A percentile compares a stretch with the other conserved stretches of the same genome.
Conservation (phyloP, 2,797 vertebrate genomes). For the Phyllotis vaccarum region DNA sequence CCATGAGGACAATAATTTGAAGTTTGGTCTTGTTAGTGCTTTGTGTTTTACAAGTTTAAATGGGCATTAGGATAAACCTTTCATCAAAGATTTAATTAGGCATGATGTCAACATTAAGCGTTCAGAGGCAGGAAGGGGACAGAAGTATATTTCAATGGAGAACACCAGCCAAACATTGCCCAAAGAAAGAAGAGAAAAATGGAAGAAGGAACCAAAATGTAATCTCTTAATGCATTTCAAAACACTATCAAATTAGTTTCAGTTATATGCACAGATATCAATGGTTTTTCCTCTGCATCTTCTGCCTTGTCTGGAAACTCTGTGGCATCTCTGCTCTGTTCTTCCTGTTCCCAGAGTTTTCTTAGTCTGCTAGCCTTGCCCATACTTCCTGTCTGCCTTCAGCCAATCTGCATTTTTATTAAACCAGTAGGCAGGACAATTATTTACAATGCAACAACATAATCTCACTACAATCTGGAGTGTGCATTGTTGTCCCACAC, state of each 20-base stretch:
- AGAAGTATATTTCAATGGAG: neutral
- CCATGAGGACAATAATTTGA: neutral
- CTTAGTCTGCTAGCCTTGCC: too few species aligned
- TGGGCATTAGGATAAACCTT: neutral
- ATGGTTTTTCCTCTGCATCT: too few species aligned
- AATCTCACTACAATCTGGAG: too few species aligned
- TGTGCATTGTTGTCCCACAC: too few species aligned
- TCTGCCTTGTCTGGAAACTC: too few species aligned
- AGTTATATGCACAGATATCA: neutral
- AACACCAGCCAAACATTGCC: neutral
- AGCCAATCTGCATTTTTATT: too few species aligned
- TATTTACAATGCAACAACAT: too few species aligned
- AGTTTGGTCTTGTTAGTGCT: neutral
- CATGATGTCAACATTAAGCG: neutral
- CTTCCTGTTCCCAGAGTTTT: too few species aligned
- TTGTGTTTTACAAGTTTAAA: neutral
- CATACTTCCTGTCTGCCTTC: too few species aligned
- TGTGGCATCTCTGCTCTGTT: too few species aligned
- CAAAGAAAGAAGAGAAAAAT: neutral
- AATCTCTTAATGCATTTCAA: neutral
- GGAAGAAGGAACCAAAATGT: too few species aligned
- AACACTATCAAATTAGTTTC: neutral
- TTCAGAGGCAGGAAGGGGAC: neutral
- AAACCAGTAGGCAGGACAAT: too few species aligned
- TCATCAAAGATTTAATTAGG: neutral